Percentiles rank a stretch among this genome's conserved stretches.
phyloP scores from a whole-genome alignment of 2,113 vertebrate species.

The Poecilia latipinna region DNA sequence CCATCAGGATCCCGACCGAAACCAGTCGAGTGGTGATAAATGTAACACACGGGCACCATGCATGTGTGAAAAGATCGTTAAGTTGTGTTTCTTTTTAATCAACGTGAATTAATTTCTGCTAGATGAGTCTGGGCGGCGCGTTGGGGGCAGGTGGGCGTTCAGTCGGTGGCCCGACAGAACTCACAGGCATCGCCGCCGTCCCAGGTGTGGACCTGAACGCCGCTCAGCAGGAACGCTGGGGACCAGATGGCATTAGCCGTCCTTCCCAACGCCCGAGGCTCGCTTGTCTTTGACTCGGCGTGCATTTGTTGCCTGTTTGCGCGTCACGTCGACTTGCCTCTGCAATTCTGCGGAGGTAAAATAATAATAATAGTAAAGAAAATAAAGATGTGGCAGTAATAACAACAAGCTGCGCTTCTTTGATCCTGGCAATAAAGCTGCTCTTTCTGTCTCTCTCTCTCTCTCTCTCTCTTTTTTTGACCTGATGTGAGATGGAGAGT shows the following conservation, averaged over 20 bases:
- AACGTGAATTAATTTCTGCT: constrained; percentile 1
- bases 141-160: constrained; percentile 65
- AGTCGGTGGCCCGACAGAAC: constrained; percentile 63
- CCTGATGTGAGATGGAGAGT: constrained; percentile 12
- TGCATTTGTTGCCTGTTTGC: constrained; percentile 29
- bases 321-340: constrained; percentile 12
- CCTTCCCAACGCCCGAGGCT: constrained; percentile 49
- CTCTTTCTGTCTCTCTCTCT: not conserved
- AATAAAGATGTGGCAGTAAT: constrained; percentile 22
- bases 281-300: constrained; percentile 43
- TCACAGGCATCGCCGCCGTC: constrained; percentile 55
- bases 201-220: constrained; percentile 69
- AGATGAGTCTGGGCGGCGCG: constrained; percentile 1
- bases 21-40: not conserved
- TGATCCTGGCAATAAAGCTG: constrained; percentile 32
- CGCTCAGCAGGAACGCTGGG: constrained; percentile 62
- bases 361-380: no score
- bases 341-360: constrained; percentile 24
- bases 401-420: constrained; percentile 38
- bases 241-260: constrained; percentile 65
- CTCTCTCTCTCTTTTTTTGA: not conserved
- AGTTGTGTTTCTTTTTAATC: constrained; percentile 4
- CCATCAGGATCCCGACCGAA: not conserved
- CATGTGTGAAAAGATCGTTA: not conserved
- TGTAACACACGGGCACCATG: not conserved